A percentile compares a stretch with the other conserved stretches of the same genome.
phyloP scores from a whole-genome alignment of 2,797 vertebrate genomes.

The Amblyopsis hoosieri region DNA sequence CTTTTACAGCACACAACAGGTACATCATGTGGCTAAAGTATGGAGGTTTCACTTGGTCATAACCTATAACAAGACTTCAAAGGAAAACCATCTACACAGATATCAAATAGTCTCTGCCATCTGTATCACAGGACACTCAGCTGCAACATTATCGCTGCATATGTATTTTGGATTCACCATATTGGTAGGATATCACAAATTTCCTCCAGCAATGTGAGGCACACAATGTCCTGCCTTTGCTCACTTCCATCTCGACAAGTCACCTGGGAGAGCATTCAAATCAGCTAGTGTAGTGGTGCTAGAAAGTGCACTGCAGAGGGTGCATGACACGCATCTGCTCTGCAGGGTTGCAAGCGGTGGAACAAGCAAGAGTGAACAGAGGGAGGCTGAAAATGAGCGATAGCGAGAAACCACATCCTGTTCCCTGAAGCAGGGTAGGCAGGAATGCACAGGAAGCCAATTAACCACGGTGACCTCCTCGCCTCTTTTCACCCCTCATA shows the following conservation, averaged over 20 bases:
- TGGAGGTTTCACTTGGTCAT: no score
- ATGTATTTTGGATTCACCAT: no score
- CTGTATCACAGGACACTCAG: no score
- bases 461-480: conserved; percentile 31
- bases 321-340: background rate
- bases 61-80: no score
- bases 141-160: no score
- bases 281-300: conserved; percentile 14
- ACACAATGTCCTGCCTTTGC: background rate
- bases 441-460: conserved; percentile 16
- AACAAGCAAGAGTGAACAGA: background rate
- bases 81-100: no score
- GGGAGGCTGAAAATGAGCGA: background rate
- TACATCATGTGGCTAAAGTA: no score
- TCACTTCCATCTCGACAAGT: conserved; percentile 12
- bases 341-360: conserved; percentile 33
- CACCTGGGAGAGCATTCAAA: background rate
- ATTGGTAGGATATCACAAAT: no score
- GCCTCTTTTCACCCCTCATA: background rate
- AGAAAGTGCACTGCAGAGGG: background rate
- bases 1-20: no score
- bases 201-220: no score
- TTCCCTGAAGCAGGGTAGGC: conserved; percentile 55
- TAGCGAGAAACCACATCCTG: conserved; percentile 74
- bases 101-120: no score